Percentiles rank a stretch among this genome's conserved stretches.
Evolutionary conservation across 2,113 vertebrate genomes (phyloP).

Genomic region (Morone chrysops): DNA sequence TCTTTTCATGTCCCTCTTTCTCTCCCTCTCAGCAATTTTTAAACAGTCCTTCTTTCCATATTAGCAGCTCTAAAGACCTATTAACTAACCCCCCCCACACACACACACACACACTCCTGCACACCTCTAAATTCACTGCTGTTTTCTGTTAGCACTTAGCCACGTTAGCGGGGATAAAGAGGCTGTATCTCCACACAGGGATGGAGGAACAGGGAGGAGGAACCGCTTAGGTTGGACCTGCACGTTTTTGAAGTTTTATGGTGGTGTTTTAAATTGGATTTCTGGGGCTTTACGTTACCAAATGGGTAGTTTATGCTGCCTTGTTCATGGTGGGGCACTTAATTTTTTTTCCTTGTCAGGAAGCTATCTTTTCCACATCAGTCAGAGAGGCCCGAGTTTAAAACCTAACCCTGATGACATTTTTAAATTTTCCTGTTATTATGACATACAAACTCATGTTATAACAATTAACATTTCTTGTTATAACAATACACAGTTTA

Average conservation of each 20-base stretch:
- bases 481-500: too few relatives aligned
- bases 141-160: conserved; percentile 79
- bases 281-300: conserved; percentile 41
- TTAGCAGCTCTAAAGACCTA: conserved; percentile 64
- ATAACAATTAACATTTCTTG: too few relatives aligned
- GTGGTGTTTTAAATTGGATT: conserved; percentile 61
- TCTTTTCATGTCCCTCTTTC: conserved; percentile 72
- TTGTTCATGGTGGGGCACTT: conserved; percentile 17
- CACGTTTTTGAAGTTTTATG: conserved; percentile 76
- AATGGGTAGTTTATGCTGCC: conserved; percentile 47
- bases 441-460: too few relatives aligned
- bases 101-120: conserved; percentile 2
- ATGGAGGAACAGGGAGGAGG: conserved; percentile 18
- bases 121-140: conserved; percentile 67
- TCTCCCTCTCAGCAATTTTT: conserved; percentile 76
- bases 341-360: conserved; percentile 34
- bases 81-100: conserved; percentile 57
- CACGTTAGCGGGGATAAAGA: conserved; percentile 63
- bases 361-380: neutral
- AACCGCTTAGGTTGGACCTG: conserved; percentile 48
- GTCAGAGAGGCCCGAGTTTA: neutral
- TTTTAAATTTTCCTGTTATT: too few relatives aligned
- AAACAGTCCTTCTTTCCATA: conserved; percentile 74
- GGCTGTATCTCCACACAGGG: conserved; percentile 21
- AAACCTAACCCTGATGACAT: neutral